Base-by-base conservation (phyloP, 2,113 vertebrate genomes). In the Chascanopsetta lugubris region DNA sequence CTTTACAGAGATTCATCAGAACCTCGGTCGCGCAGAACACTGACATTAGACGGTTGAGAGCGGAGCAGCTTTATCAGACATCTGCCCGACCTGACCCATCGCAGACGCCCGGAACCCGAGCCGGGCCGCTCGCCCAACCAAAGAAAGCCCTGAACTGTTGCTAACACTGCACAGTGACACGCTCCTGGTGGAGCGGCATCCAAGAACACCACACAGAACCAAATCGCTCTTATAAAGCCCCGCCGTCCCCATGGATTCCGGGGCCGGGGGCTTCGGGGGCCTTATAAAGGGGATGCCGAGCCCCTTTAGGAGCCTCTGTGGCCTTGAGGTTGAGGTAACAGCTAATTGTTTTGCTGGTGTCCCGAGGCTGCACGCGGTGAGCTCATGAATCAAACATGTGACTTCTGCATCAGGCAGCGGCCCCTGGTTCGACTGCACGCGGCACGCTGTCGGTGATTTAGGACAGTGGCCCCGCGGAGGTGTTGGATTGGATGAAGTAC, bases 141-240 rank as follows among this genome's bases (percentile, higher is more conserved):
- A 82, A 86, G 77, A 73, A 85, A 85, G 82, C 78, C 51, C 27
- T 85, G 83, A 87, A 87, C 88, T 90, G 84, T 80, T 87, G 73
- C 85, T 84, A 82, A 87, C 87, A 71, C 80, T 83, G 76, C 66
- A 45, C 86, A 83, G 77, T 75, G 79, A 86, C 85, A 89, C 10
- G 83, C 65, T n/a, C n/a, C n/a, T n/a, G 67, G 75, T 81, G 68
- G 60, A 84, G 72, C 54, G 70, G 85, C 84, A 77, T 89, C 89
- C 88, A 91, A 90, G 72, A 90, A 90, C 87, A 91, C 85, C 84
- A 87, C 78, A 88, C 89, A 90, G 90, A 91, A 90, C 74, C 84
- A 83, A 88, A 88, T 80, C 79, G 70, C 72, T 90, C 83, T 80
- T 83, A 84, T 83, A 84, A 87, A 89, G 77, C 73, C 55, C 67